Percentiles rank a stretch among this genome's conserved stretches.
These are phyloP conservation scores for Eupsilia transversa DNA, from an alignment of 2,888 invertebrate genomes.

Conservation along the genomic window DNA sequence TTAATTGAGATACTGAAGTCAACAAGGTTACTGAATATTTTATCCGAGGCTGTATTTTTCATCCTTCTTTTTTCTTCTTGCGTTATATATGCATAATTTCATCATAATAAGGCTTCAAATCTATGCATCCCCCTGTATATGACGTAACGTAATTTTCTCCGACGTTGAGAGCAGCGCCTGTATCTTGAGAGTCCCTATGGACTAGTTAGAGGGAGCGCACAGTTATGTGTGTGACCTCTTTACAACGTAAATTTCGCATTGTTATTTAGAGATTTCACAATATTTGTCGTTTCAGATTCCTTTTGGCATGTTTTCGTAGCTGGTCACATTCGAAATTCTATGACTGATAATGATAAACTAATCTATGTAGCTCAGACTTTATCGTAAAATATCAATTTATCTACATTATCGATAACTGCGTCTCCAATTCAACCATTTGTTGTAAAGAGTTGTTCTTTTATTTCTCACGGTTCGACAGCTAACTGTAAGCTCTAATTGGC, in stretches of 20 bases:
- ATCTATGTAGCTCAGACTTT: conserved; percentile 52
- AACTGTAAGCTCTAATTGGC: conserved; percentile 64
- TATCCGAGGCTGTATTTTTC: neutral
- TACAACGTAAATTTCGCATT: conserved; percentile 24
- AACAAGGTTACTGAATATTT: conserved; percentile 45
- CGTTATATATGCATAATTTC: conserved; percentile 19
- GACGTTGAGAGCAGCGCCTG: conserved; percentile 15
- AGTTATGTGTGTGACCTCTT: conserved; percentile 46
- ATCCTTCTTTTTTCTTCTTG: neutral
- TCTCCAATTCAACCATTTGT: conserved; percentile 49
- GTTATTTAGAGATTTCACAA: conserved; percentile 17
- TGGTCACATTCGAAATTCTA: conserved; percentile 21
- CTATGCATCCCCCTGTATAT: conserved; percentile 4
- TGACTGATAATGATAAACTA: conserved; percentile 48
- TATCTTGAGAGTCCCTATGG: conserved; percentile 44
- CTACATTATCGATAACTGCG: conserved; percentile 43
- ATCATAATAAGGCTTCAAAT: conserved; percentile 16
- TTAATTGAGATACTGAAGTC: conserved; percentile 30
- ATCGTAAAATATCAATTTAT: conserved; percentile 49
- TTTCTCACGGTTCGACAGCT: conserved; percentile 68
- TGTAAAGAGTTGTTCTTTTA: conserved; percentile 51
- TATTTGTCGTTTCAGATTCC: conserved; percentile 9
- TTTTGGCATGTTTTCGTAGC: conserved; percentile 12
- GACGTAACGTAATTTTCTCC: conserved; percentile 33
- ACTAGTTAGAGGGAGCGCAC: conserved; percentile 45